Percentiles rank a stretch among this genome's conserved stretches.
Evolutionary conservation across 2,888 invertebrate genomes (phyloP).

Genomic region (Epinotia demarniana): DNA sequence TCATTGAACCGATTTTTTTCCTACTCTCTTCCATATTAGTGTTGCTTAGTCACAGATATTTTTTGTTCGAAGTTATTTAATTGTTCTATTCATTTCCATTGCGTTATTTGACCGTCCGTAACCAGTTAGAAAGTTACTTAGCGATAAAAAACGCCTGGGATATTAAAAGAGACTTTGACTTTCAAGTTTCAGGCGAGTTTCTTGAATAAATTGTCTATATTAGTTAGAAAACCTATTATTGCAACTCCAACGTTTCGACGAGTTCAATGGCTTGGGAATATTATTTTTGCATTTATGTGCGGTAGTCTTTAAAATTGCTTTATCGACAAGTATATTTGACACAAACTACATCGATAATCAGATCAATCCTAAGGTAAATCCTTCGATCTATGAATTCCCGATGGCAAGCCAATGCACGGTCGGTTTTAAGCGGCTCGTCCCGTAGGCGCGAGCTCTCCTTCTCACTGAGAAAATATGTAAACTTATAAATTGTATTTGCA

Average conservation of each 20-base stretch:
- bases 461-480: conserved; percentile 78
- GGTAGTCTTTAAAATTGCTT: not conserved
- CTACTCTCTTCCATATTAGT: not conserved
- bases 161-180: conserved; percentile 71
- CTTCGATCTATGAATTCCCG: conserved; percentile 40
- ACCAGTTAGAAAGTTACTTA: conserved; percentile 65
- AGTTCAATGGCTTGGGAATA: not conserved
- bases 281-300: not conserved
- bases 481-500: conserved; percentile 84
- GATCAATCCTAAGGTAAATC: not conserved
- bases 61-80: conserved; percentile 25
- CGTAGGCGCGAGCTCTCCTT: conserved; percentile 74
- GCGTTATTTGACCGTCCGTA: conserved; percentile 43
- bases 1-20: conserved; percentile 9
- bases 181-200: conserved; percentile 72
- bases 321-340: not conserved
- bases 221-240: conserved; percentile 64
- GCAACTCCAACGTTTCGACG: not conserved
- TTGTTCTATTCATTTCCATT: conserved; percentile 32
- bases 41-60: conserved; percentile 13
- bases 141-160: conserved; percentile 62
- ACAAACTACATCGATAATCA: not conserved
- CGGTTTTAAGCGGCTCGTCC: conserved; percentile 51
- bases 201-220: conserved; percentile 73
- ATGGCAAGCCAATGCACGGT: conserved; percentile 49